Percentiles rank a stretch among this genome's conserved stretches.
phyloP scores from a whole-genome alignment of 2,113 vertebrate genomes.

The Echinops telfairi region DNA sequence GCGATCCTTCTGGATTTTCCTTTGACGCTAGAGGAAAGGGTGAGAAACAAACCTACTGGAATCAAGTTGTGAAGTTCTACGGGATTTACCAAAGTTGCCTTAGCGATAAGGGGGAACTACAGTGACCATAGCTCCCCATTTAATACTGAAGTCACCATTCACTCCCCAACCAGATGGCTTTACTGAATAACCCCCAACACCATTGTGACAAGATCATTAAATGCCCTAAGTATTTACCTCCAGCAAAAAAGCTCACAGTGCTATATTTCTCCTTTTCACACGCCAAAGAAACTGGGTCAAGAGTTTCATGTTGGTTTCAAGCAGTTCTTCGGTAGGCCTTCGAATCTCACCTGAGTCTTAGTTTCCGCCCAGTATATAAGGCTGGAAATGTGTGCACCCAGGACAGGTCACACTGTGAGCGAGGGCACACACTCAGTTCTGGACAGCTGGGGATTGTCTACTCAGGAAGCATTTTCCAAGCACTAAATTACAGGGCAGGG shows the following conservation, averaged over 20 bases:
- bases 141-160: constrained; percentile 26
- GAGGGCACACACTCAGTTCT: background rate
- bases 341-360: background rate
- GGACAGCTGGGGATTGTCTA: constrained; percentile 67
- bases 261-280: constrained; percentile 13
- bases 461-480: constrained; percentile 62
- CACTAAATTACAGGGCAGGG: constrained; percentile 68
- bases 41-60: constrained; percentile 22
- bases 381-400: background rate
- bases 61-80: constrained; percentile 17
- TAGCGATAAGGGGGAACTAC: background rate
- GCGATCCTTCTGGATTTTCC: constrained; percentile 96
- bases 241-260: background rate
- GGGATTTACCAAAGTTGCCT: background rate
- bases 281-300: background rate
- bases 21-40: constrained; percentile 91
- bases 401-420: background rate
- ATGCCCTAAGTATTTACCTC: background rate
- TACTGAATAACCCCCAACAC: background rate
- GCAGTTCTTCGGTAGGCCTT: background rate
- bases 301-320: constrained; percentile 6
- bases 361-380: background rate
- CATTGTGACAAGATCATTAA: background rate
- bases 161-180: background rate
- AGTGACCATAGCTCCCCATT: background rate